phyloP scores from a whole-genome alignment of 1,140 invertebrate species.

The Eriocheir sinensis region DNA sequence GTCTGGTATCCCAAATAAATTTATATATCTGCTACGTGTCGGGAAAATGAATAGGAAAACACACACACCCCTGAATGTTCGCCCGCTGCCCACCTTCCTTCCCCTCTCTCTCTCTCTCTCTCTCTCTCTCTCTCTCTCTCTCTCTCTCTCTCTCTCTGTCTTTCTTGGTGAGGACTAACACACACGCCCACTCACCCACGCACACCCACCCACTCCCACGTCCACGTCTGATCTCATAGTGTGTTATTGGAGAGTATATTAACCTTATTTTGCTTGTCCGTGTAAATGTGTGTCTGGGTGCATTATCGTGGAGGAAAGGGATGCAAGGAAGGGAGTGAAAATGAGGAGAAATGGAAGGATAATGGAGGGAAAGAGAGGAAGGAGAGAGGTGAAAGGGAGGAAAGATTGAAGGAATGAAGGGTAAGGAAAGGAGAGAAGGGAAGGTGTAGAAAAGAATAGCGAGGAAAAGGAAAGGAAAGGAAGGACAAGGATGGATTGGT shows the following conservation, averaged over 20 bases:
- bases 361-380: too few relatives aligned
- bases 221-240: too few relatives aligned
- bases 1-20: constrained; percentile 64
- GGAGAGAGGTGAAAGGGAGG: not conserved
- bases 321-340: too few relatives aligned
- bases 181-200: not conserved
- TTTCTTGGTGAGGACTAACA: not conserved
- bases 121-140: not conserved
- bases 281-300: too few relatives aligned
- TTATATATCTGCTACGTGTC: constrained; percentile 55
- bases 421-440: not conserved
- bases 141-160: not conserved
- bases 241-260: too few relatives aligned
- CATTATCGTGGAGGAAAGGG: too few relatives aligned
- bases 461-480: not conserved
- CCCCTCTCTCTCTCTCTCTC: not conserved
- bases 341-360: too few relatives aligned
- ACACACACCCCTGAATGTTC: constrained; percentile 5
- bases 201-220: not conserved
- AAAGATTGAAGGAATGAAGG: not conserved
- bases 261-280: too few relatives aligned
- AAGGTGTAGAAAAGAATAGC: not conserved
- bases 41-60: constrained; percentile 49
- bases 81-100: not conserved
- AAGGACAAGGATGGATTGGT: not conserved